Evolutionary conservation across 2,888 invertebrate genomes (phyloP), one percentile per base, ranked within the genome.

Genomic region (Rhingia campestris): DNA sequence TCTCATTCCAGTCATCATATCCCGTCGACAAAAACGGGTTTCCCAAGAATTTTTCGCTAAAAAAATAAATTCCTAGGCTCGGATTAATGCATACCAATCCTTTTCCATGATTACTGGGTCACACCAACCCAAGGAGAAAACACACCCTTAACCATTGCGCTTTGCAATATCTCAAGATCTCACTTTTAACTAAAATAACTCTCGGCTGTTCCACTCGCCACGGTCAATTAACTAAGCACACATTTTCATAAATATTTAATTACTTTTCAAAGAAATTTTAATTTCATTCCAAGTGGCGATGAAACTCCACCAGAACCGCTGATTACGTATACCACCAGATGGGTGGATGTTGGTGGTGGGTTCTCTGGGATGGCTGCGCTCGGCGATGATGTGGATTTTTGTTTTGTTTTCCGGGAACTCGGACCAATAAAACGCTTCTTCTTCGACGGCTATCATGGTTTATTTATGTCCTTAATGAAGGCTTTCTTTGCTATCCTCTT

Each of bases 201-300:
- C 22, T 22, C 22, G 1, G 22, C 22, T 22, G 22, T 22, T 22
- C 2, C 22, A 22, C 22, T 22, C 22, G 22, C 22, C 22, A 47
- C 73, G 73, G 77, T 73, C 82, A 74, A 84, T 84, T 84, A 84
- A 84, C 74, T 74, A 70, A 74, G 79, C 84, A 84, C 84, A 84
- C 80, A 84, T 80, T 84, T 84, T 74, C 80, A 84, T 84, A 84
- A 74, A 84, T 84, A 80, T 84, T 84, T 84, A 84, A 84, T 84
- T 80, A 84, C 80, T 80, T 79, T 84, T 80, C 66, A 74, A 84
- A 80, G 84, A 80, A 22, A 84, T 80, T 84, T 80, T 74, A 74
- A 84, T 84, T 84, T 74, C 72, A 72, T 56, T 67, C 72, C 39
- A 72, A 70, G 73, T 37, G 70, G 56, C 69, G 49, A n/a, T 10